Conservation (phyloP, 2,888 invertebrate species). For the Plemyria rubiginata region DNA sequence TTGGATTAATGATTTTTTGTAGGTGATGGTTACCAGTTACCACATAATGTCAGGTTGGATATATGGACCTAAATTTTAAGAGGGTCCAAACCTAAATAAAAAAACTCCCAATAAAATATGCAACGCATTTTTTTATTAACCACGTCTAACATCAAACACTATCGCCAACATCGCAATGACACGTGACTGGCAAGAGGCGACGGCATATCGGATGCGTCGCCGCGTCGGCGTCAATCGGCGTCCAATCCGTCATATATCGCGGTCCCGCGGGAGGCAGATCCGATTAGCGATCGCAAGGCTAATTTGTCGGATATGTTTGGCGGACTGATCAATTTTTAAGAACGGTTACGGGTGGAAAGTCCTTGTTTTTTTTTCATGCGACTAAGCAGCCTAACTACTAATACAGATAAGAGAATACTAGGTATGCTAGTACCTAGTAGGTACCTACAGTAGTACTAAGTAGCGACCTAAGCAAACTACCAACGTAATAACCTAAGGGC, state of each 20-base stretch:
- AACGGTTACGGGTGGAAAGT: not conserved
- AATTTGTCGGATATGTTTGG: conserved; percentile 55
- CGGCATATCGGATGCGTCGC: conserved; percentile 50
- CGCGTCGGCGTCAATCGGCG: conserved; percentile 66
- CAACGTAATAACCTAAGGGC: no score
- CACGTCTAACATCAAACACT: conserved; percentile 32
- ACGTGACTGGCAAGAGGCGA: conserved; percentile 50
- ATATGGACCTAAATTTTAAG: no score
- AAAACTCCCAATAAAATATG: not conserved
- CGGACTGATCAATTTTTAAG: conserved; percentile 28
- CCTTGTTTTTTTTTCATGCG: not conserved
- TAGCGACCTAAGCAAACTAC: no score
- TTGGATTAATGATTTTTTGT: not conserved
- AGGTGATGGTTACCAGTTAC: no score
- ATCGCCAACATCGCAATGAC: conserved; percentile 51
- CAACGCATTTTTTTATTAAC: conserved; percentile 12
- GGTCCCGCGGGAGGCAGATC: conserved; percentile 55
- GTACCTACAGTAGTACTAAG: no score
- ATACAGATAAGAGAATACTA: no score
- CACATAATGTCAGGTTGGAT: no score
- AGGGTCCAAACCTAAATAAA: no score
- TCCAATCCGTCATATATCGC: conserved; percentile 69
- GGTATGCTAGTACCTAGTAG: no score
- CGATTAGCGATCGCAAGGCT: conserved; percentile 59
- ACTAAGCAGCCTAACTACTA: no score